Evolutionary conservation across 2,113 vertebrate species (phyloP).

Genomic region (Zapus hudsonius): DNA sequence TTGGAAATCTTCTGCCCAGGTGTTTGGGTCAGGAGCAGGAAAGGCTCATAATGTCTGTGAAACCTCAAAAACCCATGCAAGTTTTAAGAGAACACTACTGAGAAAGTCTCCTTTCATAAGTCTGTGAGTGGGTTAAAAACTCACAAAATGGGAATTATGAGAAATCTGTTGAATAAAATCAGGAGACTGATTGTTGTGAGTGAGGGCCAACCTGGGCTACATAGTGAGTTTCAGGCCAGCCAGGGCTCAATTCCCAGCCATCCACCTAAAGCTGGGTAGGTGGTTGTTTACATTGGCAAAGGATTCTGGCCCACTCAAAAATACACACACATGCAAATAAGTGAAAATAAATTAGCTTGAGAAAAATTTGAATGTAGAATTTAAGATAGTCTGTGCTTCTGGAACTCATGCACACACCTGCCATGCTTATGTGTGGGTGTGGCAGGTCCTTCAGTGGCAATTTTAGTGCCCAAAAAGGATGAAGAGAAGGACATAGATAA

Average conservation of each 20-base stretch:
- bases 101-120: constrained; percentile 23
- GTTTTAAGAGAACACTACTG: constrained; percentile 45
- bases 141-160: background rate
- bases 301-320: too few species aligned
- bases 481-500: background rate
- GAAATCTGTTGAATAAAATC: constrained; percentile 40
- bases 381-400: background rate
- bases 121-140: constrained; percentile 28
- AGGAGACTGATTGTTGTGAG: background rate
- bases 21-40: background rate
- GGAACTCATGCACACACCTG: background rate
- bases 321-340: background rate
- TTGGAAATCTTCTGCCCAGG: constrained; percentile 45
- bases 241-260: too few species aligned
- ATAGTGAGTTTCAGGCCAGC: too few species aligned
- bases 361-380: background rate
- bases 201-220: too few species aligned
- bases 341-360: too few species aligned
- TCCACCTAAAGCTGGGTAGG: too few species aligned
- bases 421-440: background rate
- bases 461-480: background rate
- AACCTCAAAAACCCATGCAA: constrained; percentile 33
- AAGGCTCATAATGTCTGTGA: constrained; percentile 16
- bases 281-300: too few species aligned
- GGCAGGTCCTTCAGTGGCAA: background rate